Evolutionary conservation across 2,888 invertebrate genomes (phyloP), one percentile per base, ranked within the genome.

Genomic region (Heliconius aoede): DNA sequence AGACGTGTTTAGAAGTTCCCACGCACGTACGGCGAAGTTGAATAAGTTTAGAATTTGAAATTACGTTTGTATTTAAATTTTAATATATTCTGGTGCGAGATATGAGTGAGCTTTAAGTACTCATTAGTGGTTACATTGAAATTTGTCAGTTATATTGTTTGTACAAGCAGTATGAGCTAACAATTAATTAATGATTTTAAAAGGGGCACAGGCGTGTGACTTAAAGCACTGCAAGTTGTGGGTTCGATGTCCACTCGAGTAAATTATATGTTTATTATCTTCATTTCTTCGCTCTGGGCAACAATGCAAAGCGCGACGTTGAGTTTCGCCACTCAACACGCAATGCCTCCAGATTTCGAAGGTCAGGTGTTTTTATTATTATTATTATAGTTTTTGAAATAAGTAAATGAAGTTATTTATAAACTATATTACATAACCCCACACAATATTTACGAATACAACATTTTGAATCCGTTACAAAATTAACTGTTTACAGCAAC

Each of bases 1-100:
- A 84, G 86, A 91, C 91, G 90, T 90, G 91, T 92, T 91, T 90
- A 87, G 82, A 88, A 92, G 85, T 91, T 90, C 80, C 81, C 84
- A 84, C 84, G 86, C 87, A 87, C 40, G 24, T 72, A 72, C 72
- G 80, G 83, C 81, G 80, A 83, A 88, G 86, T 85, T 87, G 85
- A 80, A 85, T 86, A 87, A 90, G 89, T 91, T 91, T 82, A 83
- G 86, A 91, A 88, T 91, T 89, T 85, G 84, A 85, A 89, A 88
- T 89, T 89, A 87, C 85, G 83, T 88, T 88, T 88, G 85, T 85
- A 83, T 88, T 87, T 88, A 84, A 85, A 90, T 90, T 88, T 88
- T 84, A 86, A 85, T 84, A 84, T 84, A 85, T 87, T 84, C 81
- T 82, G 73, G 80, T 79, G 76, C 58, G 69, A 76, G 80, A 78